Evolutionary conservation across 2,797 vertebrate species (phyloP), one percentile per base, ranked within the genome.

Genomic region (Mus caroli): DNA sequence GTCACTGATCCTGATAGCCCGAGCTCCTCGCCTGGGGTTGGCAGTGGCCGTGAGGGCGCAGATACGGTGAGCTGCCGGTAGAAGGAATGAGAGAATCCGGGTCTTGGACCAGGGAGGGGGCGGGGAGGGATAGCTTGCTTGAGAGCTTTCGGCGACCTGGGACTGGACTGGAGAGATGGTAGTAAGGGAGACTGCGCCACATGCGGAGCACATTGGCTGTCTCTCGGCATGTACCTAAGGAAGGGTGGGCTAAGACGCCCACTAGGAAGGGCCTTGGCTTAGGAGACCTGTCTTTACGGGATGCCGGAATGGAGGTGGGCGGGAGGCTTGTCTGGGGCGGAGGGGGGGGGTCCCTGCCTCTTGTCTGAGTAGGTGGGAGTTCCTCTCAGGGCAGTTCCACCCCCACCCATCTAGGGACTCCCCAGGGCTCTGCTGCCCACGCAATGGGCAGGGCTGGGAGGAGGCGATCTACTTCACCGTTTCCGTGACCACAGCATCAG

Each of bases 131-230:
- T 50, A 4, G 96, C 64, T 7, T 4, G 83, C 67, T 90, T 88
- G 43, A 14, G 9, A 6, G 96, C 94, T 94, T 71, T 60, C 91
- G 34, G 6, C 76, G 91, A 95, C 92, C 93, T 92, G 19, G 22
- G 73, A 17, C 46, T 52, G 50, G 77, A 78, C n/a, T 37, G 69
- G 89, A 84, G 91, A 3, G 76, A 89, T 87, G 92, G 94, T 93
- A 96, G 88, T n/a, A 78, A 96, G 46, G 95, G 94, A 92, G 80
- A 93, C 92, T 97, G 95, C 96, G 93, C 89, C 97, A 93, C 94
- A 69, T 73, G 77, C 67, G 52, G 46, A 4, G 90, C 94, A 73
- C 58, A 20, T 83, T 12, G 84, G 67, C 94, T 40, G 1, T 22
- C 79, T 76, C 67, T 88, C 56, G n/a, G 85, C 85, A 0, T 60